phyloP scores from a whole-genome alignment of 2,888 invertebrate genomes.

The Poecilus cupreus region DNA sequence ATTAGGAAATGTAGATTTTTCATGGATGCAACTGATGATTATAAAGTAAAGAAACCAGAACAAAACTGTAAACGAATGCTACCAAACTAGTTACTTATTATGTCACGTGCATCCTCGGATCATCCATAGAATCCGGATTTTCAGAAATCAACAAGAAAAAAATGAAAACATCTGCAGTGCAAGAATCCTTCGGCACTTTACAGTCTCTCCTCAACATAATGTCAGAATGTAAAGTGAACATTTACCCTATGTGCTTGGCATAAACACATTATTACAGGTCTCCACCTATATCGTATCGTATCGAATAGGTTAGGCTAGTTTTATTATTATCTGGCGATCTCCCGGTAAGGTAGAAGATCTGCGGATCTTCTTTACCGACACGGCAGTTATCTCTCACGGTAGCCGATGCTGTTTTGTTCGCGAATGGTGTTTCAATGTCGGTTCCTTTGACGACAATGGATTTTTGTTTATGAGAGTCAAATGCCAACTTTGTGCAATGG shows the following conservation, averaged over 20 bases:
- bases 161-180: not conserved
- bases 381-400: constrained; percentile 22
- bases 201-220: not conserved
- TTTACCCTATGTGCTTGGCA: constrained; percentile 1
- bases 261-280: not conserved
- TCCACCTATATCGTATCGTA: not conserved
- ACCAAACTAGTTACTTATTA: constrained; percentile 11
- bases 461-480: constrained; percentile 34
- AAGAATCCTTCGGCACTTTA: not conserved
- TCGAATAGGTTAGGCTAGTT: not conserved
- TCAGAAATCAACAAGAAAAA: not conserved
- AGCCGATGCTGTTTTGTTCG: constrained; percentile 23
- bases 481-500: not conserved
- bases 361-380: constrained; percentile 47
- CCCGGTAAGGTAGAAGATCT: constrained; percentile 45
- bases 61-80: too few relatives aligned
- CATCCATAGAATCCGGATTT: not conserved
- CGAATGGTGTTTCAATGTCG: constrained; percentile 29
- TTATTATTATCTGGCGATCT: constrained; percentile 49
- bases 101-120: not conserved
- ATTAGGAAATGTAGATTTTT: too few relatives aligned
- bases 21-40: too few relatives aligned
- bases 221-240: constrained; percentile 40
- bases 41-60: too few relatives aligned
- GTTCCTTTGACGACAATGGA: constrained; percentile 20